Percentiles rank a stretch among this genome's conserved stretches.
phyloP scores from a whole-genome alignment of 2,113 vertebrate species.

The Nannospalax galili region DNA sequence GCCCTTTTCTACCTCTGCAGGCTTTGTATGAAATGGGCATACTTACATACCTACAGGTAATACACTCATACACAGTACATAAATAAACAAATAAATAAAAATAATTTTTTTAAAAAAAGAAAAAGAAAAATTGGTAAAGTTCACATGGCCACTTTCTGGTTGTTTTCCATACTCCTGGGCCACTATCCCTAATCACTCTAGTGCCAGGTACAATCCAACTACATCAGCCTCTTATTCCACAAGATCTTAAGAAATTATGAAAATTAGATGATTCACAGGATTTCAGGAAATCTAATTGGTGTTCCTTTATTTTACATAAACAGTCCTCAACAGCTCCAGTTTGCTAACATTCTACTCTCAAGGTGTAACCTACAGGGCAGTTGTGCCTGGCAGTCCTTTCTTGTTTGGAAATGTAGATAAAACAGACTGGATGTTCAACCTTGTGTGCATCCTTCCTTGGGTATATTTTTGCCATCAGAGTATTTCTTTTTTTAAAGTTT shows the following conservation, averaged over 20 bases:
- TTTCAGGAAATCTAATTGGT: background rate
- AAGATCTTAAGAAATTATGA: background rate
- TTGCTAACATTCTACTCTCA: background rate
- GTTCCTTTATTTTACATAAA: background rate
- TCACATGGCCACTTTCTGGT: background rate
- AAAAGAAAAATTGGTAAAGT: background rate
- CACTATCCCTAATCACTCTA: background rate
- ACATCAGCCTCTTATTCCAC: background rate
- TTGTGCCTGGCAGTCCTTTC: background rate
- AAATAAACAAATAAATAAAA: too few species aligned
- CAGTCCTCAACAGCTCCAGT: background rate
- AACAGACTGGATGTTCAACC: background rate
- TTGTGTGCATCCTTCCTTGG: background rate
- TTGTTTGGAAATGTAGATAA: background rate
- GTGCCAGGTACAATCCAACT: background rate
- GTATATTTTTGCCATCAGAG: background rate
- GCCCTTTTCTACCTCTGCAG: too few species aligned
- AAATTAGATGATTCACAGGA: background rate
- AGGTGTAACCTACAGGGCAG: fast-evolving
- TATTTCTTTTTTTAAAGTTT: too few species aligned
- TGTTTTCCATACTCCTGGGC: background rate
- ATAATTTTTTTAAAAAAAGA: background rate
- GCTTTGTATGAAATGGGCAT: too few species aligned
- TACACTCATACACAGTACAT: too few species aligned
- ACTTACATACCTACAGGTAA: too few species aligned